Conservation (phyloP, 2,888 invertebrate species). For the Cephus pulcher region DNA sequence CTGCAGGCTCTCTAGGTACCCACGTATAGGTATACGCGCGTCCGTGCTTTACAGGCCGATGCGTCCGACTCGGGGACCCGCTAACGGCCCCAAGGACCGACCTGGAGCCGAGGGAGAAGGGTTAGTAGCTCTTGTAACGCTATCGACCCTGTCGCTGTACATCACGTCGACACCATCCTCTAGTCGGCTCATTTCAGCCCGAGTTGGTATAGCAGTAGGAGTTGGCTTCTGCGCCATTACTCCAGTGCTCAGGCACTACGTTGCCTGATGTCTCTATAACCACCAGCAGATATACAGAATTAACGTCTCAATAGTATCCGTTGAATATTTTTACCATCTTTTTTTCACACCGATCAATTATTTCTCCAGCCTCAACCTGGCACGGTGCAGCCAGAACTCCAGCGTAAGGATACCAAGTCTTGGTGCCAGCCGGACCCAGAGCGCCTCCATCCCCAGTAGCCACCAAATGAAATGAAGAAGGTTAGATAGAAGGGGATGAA, state of each 20-base stretch:
- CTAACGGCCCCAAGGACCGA: constrained; percentile 3
- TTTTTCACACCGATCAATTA: background rate
- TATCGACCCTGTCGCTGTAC: constrained; percentile 67
- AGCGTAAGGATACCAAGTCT: background rate
- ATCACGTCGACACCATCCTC: constrained; percentile 65
- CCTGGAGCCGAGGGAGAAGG: constrained; percentile 40
- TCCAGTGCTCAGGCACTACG: constrained; percentile 26
- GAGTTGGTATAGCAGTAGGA: constrained; percentile 45
- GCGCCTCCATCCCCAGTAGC: background rate
- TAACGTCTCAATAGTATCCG: background rate
- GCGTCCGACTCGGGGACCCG: constrained; percentile 30
- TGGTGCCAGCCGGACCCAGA: background rate
- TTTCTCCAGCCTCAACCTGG: background rate
- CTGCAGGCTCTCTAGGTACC: background rate
- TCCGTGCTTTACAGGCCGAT: constrained; percentile 48
- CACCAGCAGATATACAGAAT: background rate
- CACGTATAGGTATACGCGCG: background rate
- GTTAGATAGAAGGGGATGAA: background rate
- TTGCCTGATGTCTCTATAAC: background rate
- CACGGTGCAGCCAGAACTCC: background rate
- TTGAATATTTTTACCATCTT: background rate
- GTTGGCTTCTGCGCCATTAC: constrained; percentile 61
- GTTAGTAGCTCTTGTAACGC: constrained; percentile 67
- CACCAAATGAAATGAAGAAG: background rate
- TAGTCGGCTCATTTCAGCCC: constrained; percentile 60